Conservation (phyloP, 2,888 invertebrate species). For the Dryocosmus kuriphilus region DNA sequence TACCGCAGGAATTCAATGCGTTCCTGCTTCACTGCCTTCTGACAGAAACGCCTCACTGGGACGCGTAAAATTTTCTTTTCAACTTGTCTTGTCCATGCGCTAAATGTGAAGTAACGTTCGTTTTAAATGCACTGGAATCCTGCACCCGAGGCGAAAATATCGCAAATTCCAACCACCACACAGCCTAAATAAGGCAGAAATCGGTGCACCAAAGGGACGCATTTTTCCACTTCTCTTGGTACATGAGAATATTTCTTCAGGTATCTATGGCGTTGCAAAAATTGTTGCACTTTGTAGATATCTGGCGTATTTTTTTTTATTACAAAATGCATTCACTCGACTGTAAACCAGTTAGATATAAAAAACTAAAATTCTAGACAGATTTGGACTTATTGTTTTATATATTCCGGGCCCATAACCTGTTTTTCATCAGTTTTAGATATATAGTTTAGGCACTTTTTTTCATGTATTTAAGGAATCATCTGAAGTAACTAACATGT, state of each 20-base stretch:
- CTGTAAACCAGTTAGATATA: too few species aligned
- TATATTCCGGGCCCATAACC: background rate
- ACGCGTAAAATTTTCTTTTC: constrained; percentile 36
- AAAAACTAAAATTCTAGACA: too few species aligned
- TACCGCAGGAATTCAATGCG: constrained; percentile 56
- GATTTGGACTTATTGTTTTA: too few species aligned
- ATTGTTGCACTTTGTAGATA: background rate
- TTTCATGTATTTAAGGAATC: too few species aligned
- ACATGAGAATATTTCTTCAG: background rate
- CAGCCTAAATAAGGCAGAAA: constrained; percentile 1
- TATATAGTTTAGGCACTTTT: too few species aligned
- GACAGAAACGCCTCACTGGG: constrained; percentile 48
- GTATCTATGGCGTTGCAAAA: background rate
- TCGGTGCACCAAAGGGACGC: background rate
- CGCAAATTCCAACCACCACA: background rate
- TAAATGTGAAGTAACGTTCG: constrained; percentile 20
- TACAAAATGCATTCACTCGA: background rate
- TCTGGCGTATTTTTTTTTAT: background rate
- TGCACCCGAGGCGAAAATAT: constrained; percentile 5
- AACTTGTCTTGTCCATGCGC: constrained; percentile 15
- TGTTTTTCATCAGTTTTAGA: too few species aligned
- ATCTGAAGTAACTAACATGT: background rate
- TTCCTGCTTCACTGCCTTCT: constrained; percentile 44
- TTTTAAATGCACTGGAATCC: constrained; percentile 29
- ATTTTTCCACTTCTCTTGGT: background rate